These are phyloP conservation scores for Sebastes dallii DNA, from an alignment of 2,797 vertebrate species.

Conservation along the genomic window DNA sequence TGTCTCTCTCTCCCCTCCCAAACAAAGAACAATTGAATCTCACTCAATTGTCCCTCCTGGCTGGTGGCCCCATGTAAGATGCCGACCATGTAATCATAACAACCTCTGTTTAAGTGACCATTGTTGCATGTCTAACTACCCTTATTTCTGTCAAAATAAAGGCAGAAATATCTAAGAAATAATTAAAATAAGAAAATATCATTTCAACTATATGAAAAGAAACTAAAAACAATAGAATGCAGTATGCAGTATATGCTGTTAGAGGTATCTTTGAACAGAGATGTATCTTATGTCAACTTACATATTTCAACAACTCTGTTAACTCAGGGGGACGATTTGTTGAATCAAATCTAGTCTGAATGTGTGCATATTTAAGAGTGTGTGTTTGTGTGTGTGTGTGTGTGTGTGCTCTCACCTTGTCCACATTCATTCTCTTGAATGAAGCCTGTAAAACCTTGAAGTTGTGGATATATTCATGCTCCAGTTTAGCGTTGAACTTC, in stretches of 20 bases:
- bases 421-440: conserved; percentile 97
- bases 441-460: conserved; percentile 96
- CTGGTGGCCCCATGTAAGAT: background rate
- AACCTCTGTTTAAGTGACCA: background rate
- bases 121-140: background rate
- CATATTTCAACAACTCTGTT: background rate
- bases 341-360: background rate
- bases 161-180: background rate
- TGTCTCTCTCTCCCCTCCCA: no score
- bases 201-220: background rate
- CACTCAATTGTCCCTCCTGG: no score
- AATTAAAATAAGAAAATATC: background rate
- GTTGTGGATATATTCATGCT: conserved; percentile 96
- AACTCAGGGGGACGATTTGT: background rate
- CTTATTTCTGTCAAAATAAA: background rate
- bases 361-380: background rate
- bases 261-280: background rate
- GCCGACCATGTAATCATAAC: background rate
- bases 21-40: no score
- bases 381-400: background rate
- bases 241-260: background rate
- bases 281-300: background rate
- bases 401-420: conserved; percentile 84
- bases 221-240: background rate
- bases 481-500: conserved; percentile 94